Evolutionary conservation across 2,113 vertebrate species (phyloP).

Genomic region (Seriola quinqueradiata): DNA sequence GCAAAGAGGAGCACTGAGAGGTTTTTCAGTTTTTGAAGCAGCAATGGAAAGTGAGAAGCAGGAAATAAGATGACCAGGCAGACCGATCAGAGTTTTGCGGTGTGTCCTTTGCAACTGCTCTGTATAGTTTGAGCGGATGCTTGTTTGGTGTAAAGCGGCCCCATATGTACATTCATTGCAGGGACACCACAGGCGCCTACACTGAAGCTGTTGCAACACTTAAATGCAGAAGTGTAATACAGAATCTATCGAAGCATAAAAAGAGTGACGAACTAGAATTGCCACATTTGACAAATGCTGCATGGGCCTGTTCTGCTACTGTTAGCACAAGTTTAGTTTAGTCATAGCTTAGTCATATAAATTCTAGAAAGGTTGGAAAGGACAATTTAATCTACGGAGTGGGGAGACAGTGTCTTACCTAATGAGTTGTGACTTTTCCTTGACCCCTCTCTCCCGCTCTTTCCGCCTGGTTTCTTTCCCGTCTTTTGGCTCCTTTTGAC

Average conservation of each 20-base stretch:
- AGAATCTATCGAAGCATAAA: background rate
- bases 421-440: conserved; percentile 76
- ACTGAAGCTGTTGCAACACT: conserved; percentile 17
- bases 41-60: background rate
- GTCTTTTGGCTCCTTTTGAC: conserved; percentile 86
- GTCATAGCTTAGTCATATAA: background rate
- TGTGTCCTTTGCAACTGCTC: background rate
- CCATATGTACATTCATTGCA: background rate
- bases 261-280: background rate
- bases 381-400: background rate
- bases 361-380: background rate
- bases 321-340: background rate
- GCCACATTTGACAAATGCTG: background rate
- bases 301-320: background rate
- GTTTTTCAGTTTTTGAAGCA: background rate
- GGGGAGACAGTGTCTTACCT: conserved; percentile 44
- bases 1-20: too few relatives aligned
- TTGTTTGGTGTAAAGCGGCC: background rate
- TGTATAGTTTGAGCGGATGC: background rate
- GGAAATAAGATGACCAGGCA: background rate
- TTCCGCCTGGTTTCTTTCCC: conserved; percentile 83
- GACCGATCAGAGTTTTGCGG: background rate
- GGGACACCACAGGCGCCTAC: background rate
- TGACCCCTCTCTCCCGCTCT: conserved; percentile 78
- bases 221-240: conserved; percentile 35